Percentiles rank a stretch among this genome's conserved stretches.
phyloP scores from a whole-genome alignment of 2,113 vertebrate species.

The Sebastes fasciatus region DNA sequence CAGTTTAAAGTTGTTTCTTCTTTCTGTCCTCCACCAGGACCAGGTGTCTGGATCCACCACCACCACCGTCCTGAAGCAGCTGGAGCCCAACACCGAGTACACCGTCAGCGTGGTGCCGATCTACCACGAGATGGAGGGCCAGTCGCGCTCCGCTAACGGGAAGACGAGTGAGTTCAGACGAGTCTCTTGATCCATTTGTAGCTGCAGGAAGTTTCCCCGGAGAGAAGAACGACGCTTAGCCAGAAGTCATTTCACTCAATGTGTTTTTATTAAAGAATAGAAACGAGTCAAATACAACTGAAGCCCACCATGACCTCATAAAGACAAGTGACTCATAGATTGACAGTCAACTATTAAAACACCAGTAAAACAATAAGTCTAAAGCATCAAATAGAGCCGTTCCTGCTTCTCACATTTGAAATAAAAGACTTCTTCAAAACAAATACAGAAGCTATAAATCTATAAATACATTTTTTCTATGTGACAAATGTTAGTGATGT shows the following conservation, averaged over 20 bases:
- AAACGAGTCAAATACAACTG: not conserved
- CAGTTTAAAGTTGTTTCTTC: conserved; percentile 6
- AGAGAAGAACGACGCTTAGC: not conserved
- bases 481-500: too few species aligned
- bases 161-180: conserved; percentile 88
- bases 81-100: conserved; percentile 90
- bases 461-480: too few species aligned
- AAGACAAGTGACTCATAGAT: not conserved
- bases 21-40: conserved; percentile 76
- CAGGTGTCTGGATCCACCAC: conserved; percentile 88
- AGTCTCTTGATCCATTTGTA: not conserved
- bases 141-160: conserved; percentile 87
- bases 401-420: too few species aligned
- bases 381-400: not conserved
- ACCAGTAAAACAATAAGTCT: not conserved
- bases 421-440: too few species aligned
- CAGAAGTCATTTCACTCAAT: not conserved
- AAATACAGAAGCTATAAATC: too few species aligned
- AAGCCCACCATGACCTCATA: not conserved
- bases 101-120: conserved; percentile 90
- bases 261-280: not conserved
- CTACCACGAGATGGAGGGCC: conserved; percentile 93
- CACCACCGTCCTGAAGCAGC: conserved; percentile 87
- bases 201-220: not conserved
- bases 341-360: conserved; percentile 11